Evolutionary conservation across 2,113 vertebrate genomes (phyloP).

Genomic region (Osmerus eperlanus): DNA sequence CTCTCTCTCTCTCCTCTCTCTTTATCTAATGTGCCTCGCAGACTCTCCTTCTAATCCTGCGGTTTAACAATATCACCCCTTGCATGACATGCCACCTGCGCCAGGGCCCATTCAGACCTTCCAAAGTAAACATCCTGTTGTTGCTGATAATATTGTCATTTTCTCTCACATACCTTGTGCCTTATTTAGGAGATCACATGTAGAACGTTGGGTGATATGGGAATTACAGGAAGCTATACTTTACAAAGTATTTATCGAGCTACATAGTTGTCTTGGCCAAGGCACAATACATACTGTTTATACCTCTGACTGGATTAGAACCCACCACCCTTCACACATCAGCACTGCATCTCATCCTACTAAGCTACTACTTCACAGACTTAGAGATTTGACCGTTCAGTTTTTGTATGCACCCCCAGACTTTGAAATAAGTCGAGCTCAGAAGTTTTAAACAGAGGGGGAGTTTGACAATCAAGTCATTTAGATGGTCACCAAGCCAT

Average conservation of each 20-base stretch:
- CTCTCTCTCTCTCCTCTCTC: not conserved
- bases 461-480: no score
- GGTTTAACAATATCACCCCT: not conserved
- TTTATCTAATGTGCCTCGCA: not conserved
- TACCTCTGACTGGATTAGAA: no score
- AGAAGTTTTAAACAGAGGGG: no score
- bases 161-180: not conserved
- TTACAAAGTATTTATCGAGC: not conserved
- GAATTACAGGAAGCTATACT: not conserved
- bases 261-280: not conserved
- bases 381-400: no score
- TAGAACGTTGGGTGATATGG: not conserved
- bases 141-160: not conserved
- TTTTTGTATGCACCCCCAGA: no score
- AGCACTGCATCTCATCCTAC: no score
- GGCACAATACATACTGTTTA: no score
- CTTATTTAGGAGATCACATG: not conserved
- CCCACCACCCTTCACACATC: no score
- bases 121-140: not conserved
- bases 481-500: no score
- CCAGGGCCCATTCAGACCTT: not conserved
- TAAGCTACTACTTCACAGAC: no score
- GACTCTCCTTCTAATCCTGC: not conserved
- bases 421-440: no score
- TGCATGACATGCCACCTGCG: not conserved